Evolutionary conservation across 2,113 vertebrate species (phyloP), one percentile per base, ranked within the genome.

Genomic region (Herpetotheres cachinnans): DNA sequence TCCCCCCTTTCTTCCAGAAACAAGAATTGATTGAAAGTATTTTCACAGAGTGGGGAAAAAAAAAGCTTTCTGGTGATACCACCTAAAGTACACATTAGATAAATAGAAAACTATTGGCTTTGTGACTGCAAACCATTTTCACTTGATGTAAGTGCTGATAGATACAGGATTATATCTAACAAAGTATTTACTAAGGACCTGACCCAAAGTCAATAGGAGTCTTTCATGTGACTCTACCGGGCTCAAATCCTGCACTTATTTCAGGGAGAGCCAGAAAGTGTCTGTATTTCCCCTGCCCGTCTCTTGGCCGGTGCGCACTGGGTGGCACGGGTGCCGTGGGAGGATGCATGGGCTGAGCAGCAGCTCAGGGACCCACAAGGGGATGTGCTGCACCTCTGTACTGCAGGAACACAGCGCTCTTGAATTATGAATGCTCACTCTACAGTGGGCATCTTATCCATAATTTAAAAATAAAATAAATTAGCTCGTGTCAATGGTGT

Each of bases 21-120:
- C 95, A 97, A 96, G 94, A 97, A 97, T 97, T 98, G 97, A 98
- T 98, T 98, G 97, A 96, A 97, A 86, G 70, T 85, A 74, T 91
- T 97, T 95, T 97, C 93, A 77, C 70, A 89, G 70, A 82, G 59
- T 73, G 73, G 49, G 56, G 17, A 81, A 87, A 81, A 83, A 84
- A 77, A 89, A 77, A 70, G 47, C 63, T 93, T 92, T 93, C 84
- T 97, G 77, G 90, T 97, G 95, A 94, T 97, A 97, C 96, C 52
- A 96, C 89, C 96, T 95, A 95, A 96, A 83, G 44, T 97, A 80
- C 83, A 95, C 86, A 96, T 88, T 92, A 97, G 95, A 98, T 97
- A 97, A 98, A 97, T 91, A 92, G 86, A 95, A 97, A 97, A 96
- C 56, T 92, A 95, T 95, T 96, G 93, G 94, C 78, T 97, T 97